These are phyloP conservation scores for Leptinotarsa rubiginosa DNA, from an alignment of 2,888 invertebrate species.

Conservation along the genomic window DNA sequence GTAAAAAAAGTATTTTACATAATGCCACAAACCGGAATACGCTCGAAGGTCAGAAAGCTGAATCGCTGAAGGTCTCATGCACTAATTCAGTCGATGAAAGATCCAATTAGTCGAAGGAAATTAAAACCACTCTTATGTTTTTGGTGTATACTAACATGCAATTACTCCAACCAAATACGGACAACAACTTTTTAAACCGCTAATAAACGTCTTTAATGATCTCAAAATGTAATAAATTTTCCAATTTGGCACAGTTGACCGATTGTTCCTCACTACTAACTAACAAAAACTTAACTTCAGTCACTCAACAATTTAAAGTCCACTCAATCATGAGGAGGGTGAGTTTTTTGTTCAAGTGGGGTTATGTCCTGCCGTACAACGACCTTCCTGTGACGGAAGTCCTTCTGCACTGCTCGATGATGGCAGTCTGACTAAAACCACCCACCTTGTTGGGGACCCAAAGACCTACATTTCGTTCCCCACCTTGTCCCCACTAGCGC, in stretches of 20 bases:
- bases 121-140: slow-evolving; percentile 45
- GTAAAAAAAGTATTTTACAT: slow-evolving; percentile 20
- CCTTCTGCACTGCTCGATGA: slow-evolving; percentile 59
- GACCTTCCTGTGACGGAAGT: slow-evolving; percentile 60
- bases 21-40: slow-evolving; percentile 50
- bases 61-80: slow-evolving; percentile 40
- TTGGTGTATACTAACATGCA: slow-evolving; percentile 37
- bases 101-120: slow-evolving; percentile 47
- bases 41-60: slow-evolving; percentile 49
- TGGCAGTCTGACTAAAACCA: slow-evolving; percentile 63
- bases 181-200: slow-evolving; percentile 42
- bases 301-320: slow-evolving; percentile 32
- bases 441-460: slow-evolving; percentile 63
- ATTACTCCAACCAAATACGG: slow-evolving; percentile 46
- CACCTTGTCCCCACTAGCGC: slow-evolving; percentile 52
- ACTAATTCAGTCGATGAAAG: slow-evolving; percentile 46
- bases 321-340: slow-evolving; percentile 29
- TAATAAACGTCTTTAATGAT: slow-evolving; percentile 37
- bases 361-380: slow-evolving; percentile 45
- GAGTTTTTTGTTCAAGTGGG: slow-evolving; percentile 32
- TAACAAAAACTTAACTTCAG: slow-evolving; percentile 35
- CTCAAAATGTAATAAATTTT: slow-evolving; percentile 40
- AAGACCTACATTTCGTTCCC: slow-evolving; percentile 63
- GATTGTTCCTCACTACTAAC: slow-evolving; percentile 40
- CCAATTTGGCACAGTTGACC: slow-evolving; percentile 35